Evolutionary conservation across 2,797 vertebrate genomes (phyloP), one percentile per base, ranked within the genome.

Genomic region (Oreochromis mossambicus): DNA sequence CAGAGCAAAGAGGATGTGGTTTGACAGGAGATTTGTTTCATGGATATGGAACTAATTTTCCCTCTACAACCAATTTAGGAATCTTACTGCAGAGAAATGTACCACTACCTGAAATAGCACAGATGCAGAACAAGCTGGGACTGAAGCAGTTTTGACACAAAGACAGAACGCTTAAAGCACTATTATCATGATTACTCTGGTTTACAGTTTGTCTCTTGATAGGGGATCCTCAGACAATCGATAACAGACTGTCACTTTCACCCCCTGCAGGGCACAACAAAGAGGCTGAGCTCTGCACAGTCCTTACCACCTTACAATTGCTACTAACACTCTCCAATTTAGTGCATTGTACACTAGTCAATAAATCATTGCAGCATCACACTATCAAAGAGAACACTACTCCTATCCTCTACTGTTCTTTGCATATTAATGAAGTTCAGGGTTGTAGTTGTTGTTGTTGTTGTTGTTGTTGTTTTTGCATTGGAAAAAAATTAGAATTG

Each of bases 211-310:
- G 73, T 77, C 58, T 21, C 32, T 58, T 86, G 38, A 32, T 26
- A 5, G 85, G 86, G 85, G 58, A 29, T 78, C 75, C 84, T 79
- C 63, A 92, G 77, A 84, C 86, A 85, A 93, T 95, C 90, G 5
- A 95, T 93, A 87, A 86, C 77, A 85, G 83, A 86, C 75, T 80
- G 86, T 84, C 86, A 85, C 83, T 87, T 89, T 54, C 43, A 21
- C 8, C 78, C 79, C 46, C 88, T 70, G 81, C 78, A 75, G 85
- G 87, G 85, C 54, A 70, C 77, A 79, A 87, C 46, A 68, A 48
- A 77, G 75, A 82, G 79, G 52, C 82, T 81, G 81, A 86, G 76
- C 82, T 81, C 85, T 70, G 75, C 36, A 32, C 21, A 80, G 77
- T 36, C 63, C 7, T 61, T 41, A 26, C n/a, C 34, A 63, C 46